Evolutionary conservation across 2,797 vertebrate genomes (phyloP).

Genomic region (Pantherophis vulpinus): DNA sequence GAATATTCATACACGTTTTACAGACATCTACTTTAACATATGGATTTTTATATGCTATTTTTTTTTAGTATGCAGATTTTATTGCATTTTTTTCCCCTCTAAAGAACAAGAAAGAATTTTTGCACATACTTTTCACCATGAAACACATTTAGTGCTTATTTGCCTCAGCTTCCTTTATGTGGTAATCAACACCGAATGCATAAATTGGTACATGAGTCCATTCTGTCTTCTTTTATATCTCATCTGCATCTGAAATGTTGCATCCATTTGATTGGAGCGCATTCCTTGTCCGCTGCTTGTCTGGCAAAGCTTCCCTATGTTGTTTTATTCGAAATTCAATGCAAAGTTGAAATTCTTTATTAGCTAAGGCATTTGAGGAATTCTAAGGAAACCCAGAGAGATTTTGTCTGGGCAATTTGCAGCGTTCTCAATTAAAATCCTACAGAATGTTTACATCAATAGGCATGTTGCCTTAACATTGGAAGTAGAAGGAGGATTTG

Average conservation of each 20-base stretch:
- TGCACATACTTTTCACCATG: background rate
- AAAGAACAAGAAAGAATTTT: background rate
- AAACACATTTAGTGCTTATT: background rate
- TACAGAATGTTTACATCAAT: background rate
- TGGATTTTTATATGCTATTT: background rate
- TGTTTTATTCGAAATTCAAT: background rate
- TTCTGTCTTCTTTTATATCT: background rate
- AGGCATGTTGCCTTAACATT: background rate
- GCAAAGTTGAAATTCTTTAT: background rate
- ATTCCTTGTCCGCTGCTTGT: background rate
- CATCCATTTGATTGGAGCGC: background rate
- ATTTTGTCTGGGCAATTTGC: background rate
- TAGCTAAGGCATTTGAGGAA: background rate
- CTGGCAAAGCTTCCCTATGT: background rate
- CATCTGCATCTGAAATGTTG: background rate
- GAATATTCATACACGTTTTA: background rate
- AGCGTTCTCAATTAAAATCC: background rate
- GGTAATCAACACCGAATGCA: background rate
- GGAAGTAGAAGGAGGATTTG: rapidly evolving
- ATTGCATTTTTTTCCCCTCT: background rate
- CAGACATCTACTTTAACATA: background rate
- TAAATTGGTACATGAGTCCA: background rate
- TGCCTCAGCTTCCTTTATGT: background rate
- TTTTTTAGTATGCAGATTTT: background rate
- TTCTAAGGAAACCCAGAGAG: background rate